These are phyloP conservation scores for Diadromus collaris DNA, from an alignment of 2,888 invertebrate genomes.

Conservation along the genomic window DNA sequence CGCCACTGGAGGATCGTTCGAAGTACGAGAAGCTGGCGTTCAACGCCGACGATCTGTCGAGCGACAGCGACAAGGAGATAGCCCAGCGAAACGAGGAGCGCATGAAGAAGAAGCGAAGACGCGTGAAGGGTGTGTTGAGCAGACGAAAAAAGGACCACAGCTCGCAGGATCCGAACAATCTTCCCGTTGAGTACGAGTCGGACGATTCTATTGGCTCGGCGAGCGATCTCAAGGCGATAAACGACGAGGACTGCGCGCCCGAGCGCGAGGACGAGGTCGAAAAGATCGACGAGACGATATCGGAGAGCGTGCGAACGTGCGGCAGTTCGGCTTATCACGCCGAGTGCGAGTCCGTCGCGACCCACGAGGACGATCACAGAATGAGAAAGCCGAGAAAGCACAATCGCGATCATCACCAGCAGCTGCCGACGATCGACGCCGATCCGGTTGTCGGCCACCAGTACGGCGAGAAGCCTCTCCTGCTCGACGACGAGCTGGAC, in stretches of 20 bases:
- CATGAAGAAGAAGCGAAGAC: slow-evolving; percentile 78
- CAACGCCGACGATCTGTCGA: slow-evolving; percentile 82
- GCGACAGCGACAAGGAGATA: slow-evolving; percentile 79
- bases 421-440: slow-evolving; percentile 71
- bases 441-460: slow-evolving; percentile 86
- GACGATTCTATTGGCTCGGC: slow-evolving; percentile 88
- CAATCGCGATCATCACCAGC: slow-evolving; percentile 75
- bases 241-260: slow-evolving; percentile 78
- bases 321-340: slow-evolving; percentile 87
- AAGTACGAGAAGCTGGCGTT: slow-evolving; percentile 89
- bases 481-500: slow-evolving; percentile 90
- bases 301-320: slow-evolving; percentile 85
- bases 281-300: slow-evolving; percentile 82
- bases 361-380: slow-evolving; percentile 83
- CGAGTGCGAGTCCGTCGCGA: slow-evolving; percentile 87
- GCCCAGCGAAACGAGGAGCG: slow-evolving; percentile 75
- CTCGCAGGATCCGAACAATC: slow-evolving; percentile 58
- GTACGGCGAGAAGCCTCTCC: slow-evolving; percentile 88
- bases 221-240: slow-evolving; percentile 84
- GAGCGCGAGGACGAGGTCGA: slow-evolving; percentile 79
- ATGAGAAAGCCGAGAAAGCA: slow-evolving; percentile 80
- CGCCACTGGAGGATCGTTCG: slow-evolving; percentile 86
- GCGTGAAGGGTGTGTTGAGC: slow-evolving; percentile 71
- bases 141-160: slow-evolving; percentile 53
- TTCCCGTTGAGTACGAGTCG: slow-evolving; percentile 80